These are phyloP conservation scores for Drosophila lowei DNA, from an alignment of 1,140 invertebrate genomes.

Conservation along the genomic window DNA sequence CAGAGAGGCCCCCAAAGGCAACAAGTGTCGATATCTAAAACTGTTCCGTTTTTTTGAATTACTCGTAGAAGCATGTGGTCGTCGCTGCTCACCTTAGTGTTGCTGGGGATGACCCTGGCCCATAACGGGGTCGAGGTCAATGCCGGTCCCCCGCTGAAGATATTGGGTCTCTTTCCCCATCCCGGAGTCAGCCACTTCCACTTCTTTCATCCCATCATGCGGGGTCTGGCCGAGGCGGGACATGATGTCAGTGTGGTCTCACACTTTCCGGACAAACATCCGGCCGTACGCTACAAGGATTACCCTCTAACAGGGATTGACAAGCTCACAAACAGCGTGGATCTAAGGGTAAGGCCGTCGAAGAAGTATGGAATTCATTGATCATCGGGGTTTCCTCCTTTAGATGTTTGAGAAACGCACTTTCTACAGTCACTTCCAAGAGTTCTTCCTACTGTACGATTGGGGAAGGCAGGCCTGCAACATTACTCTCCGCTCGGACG, in stretches of 20 bases:
- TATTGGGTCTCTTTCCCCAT: conserved; percentile 88
- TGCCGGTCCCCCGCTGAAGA: conserved; percentile 84
- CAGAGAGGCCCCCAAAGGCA: conserved; percentile 37
- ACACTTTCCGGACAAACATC: conserved; percentile 85
- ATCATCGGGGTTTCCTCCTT: not conserved
- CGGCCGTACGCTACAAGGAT: conserved; percentile 85
- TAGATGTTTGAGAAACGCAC: conserved; percentile 71
- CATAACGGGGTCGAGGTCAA: conserved; percentile 30
- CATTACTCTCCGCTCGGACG: conserved; percentile 65
- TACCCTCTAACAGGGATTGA: conserved; percentile 83
- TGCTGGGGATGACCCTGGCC: conserved; percentile 27
- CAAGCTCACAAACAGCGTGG: conserved; percentile 70
- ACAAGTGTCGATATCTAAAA: conserved; percentile 52
- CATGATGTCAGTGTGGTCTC: conserved; percentile 89
- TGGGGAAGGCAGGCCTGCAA: conserved; percentile 76
- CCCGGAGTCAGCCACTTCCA: conserved; percentile 89
- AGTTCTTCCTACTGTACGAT: conserved; percentile 74
- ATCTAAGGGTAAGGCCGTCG: conserved; percentile 65
- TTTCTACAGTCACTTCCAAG: conserved; percentile 66
- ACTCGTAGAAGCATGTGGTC: conserved; percentile 14
- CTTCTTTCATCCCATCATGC: conserved; percentile 87
- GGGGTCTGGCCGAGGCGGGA: conserved; percentile 86
- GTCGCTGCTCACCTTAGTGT: conserved; percentile 17
- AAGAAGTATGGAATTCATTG: not conserved
- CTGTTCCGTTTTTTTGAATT: too few relatives aligned